Conservation (phyloP, 2,113 vertebrate species). For the Nothocercus nigrocapillus region DNA sequence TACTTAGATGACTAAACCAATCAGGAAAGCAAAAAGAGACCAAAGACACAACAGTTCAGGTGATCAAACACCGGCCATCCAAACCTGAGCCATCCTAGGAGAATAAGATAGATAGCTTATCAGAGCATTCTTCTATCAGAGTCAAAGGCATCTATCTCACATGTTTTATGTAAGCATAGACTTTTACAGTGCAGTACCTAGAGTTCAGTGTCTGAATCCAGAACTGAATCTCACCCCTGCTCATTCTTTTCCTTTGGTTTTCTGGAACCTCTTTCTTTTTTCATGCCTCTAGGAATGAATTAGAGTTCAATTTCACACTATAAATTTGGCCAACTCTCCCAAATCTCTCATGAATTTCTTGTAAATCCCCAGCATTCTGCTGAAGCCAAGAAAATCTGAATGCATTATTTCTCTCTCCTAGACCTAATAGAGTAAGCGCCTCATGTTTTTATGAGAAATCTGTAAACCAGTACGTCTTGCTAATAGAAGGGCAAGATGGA, state of each 20-base stretch:
- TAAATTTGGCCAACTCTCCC: not conserved
- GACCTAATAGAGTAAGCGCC: not conserved
- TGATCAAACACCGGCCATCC: not conserved
- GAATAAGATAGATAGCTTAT: not conserved
- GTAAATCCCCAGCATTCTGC: accelerated
- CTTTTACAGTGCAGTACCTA: not conserved
- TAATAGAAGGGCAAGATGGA: not conserved
- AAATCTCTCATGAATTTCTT: not conserved
- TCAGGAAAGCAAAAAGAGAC: not conserved
- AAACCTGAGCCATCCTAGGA: not conserved
- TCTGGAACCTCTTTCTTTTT: not conserved
- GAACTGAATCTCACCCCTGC: accelerated
- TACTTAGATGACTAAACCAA: not conserved
- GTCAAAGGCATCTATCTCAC: not conserved
- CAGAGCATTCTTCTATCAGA: not conserved
- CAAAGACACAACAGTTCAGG: not conserved
- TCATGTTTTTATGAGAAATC: not conserved
- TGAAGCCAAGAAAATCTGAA: not conserved
- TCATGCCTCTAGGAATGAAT: not conserved
- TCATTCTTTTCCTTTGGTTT: not conserved
- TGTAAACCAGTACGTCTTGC: not conserved
- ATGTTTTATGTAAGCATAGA: no score
- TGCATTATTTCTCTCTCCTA: not conserved
- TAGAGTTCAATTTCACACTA: not conserved
- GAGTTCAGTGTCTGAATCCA: not conserved